Evolutionary conservation across 1,140 invertebrate species (phyloP), one percentile per base, ranked within the genome.

Genomic region (Oppia nitens): DNA sequence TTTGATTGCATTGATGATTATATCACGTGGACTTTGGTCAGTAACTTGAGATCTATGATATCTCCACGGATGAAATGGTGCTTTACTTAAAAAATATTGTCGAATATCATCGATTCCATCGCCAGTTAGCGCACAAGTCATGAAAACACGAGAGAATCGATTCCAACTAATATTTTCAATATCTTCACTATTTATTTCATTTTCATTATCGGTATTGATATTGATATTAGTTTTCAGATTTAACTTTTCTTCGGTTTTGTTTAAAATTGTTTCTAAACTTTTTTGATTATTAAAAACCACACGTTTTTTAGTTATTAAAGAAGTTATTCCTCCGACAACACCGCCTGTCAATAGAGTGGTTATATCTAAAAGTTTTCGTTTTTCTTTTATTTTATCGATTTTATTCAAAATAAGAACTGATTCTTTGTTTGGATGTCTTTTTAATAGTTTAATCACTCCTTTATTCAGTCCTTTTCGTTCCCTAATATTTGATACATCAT

Each of bases 351-450:
- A 66, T 51, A 72, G 72, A 28, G 74, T 74, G 24, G 83, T 79
- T 20, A 85, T 64, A 20, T 83, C 78, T 26, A 96, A 69, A 23
- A 95, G 69, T 54, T 81, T 73, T 28, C 77, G 68, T 71, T 91
- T 93, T 1, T 79, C 75, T 68, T 83, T 85, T 12, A 94, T 60
- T 21, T 73, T 72, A 74, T 96, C 90, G 53, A 87, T 76, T 78
- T 96, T 96, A 67, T 94, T 96, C 2, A 95, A 68, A 49, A 94
- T 77, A 3, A 95, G 73, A 67, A 95, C 79, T 63, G 82, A 80
- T 17, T 83, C 78, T 65, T 81, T 80, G 32, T 78, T 68, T 57
- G 76, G 68, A 67, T 81, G 73, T 48, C 76, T 66, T 67, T 80
- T 73, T 3, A 94, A 69, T 23, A 87, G 72, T 29, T 79, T 71